A percentile compares a stretch with the other conserved stretches of the same genome.
These are phyloP conservation scores for Lipotes vexillifer DNA, from an alignment of 2,113 vertebrate genomes.

Conservation along the genomic window DNA sequence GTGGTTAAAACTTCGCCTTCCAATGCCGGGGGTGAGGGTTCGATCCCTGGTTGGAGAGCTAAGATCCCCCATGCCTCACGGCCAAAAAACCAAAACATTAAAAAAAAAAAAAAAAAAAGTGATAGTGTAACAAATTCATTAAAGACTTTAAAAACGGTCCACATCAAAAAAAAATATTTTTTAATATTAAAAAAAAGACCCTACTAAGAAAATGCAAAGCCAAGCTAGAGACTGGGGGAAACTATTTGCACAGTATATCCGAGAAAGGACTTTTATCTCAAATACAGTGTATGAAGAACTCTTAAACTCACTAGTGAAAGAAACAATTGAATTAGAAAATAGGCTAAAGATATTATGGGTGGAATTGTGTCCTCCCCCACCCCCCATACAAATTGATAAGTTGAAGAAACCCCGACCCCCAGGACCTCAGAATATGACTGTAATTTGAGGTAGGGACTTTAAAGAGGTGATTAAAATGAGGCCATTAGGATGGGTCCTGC, in stretches of 20 bases:
- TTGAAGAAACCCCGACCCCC: neutral
- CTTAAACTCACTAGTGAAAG: neutral
- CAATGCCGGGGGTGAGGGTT: no score
- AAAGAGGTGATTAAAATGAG: neutral
- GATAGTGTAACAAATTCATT: no score
- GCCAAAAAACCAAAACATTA: no score
- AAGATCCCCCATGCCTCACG: no score
- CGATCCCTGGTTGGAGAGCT: no score
- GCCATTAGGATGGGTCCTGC: neutral
- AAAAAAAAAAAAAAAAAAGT: no score
- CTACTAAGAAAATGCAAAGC: neutral
- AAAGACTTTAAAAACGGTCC: no score
- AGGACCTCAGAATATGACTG: neutral
- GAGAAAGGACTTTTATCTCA: neutral
- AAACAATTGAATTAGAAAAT: neutral
- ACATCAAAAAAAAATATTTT: no score
- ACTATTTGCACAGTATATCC: neutral
- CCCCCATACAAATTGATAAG: neutral
- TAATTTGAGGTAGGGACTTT: neutral
- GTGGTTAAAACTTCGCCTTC: no score
- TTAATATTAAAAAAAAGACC: neutral
- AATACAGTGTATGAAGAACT: neutral
- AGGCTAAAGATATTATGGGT: neutral
- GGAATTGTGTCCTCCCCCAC: neutral
- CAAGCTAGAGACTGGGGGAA: neutral